Percentiles rank a stretch among this genome's conserved stretches.
Conservation (phyloP, 1,140 invertebrate species). For the Drosophila elegans region DNA sequence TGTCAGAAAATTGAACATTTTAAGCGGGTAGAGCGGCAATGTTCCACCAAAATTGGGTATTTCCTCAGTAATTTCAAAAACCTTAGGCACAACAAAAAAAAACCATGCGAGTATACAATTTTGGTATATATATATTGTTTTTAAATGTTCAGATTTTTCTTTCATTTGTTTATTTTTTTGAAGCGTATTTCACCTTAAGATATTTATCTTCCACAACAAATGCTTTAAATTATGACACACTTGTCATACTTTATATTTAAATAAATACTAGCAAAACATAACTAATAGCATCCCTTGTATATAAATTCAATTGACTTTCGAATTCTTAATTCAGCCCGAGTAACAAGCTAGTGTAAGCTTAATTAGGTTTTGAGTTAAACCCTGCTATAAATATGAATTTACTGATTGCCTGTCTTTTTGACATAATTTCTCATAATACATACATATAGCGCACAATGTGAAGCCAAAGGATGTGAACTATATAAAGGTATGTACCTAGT, state of each 20-base stretch:
- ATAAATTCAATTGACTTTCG: not conserved
- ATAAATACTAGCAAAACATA: not conserved
- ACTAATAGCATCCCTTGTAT: not conserved
- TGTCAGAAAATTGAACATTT: too few species aligned
- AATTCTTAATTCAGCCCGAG: not conserved
- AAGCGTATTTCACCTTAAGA: not conserved
- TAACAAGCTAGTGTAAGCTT: conserved; percentile 46
- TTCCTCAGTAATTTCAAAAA: too few species aligned
- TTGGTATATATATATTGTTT: too few species aligned
- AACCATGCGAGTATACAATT: too few species aligned
- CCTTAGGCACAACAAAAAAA: too few species aligned
- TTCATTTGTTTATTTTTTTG: not conserved
- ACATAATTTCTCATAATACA: conserved; percentile 48
- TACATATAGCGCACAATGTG: conserved; percentile 53
- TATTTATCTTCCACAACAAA: too few species aligned
- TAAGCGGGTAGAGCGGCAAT: too few species aligned
- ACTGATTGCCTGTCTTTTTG: conserved; percentile 22
- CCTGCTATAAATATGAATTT: conserved; percentile 28
- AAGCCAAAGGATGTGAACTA: conserved; percentile 42
- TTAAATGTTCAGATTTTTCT: not conserved
- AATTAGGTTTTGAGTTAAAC: conserved; percentile 50
- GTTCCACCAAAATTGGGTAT: too few species aligned
- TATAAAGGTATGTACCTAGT: conserved; percentile 7
- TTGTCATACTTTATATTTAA: not conserved
- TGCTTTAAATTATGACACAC: not conserved